These are phyloP conservation scores for Drosophila murphyi DNA, from an alignment of 1,140 invertebrate genomes.

Conservation along the genomic window DNA sequence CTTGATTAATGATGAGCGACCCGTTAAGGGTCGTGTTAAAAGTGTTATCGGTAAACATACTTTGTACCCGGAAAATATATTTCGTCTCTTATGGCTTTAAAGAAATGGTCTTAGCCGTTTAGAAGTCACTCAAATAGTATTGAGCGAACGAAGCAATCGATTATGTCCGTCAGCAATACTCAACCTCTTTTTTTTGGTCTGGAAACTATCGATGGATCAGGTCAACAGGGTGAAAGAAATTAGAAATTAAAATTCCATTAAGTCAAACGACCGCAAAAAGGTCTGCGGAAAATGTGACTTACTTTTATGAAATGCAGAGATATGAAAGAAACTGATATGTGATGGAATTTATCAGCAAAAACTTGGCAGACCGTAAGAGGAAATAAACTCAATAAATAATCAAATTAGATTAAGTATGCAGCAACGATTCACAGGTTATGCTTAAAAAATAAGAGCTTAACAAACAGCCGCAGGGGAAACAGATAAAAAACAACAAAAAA, in stretches of 20 bases:
- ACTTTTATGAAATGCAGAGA: slow-evolving; percentile 3
- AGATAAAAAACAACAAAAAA: not conserved
- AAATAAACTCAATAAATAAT: not conserved
- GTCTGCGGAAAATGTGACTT: slow-evolving; percentile 15
- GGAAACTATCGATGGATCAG: no score
- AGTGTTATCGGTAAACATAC: no score
- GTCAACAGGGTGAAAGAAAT: not conserved
- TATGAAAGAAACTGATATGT: slow-evolving; percentile 8
- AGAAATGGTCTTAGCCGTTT: no score
- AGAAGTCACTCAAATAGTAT: no score
- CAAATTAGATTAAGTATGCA: slow-evolving; percentile 16
- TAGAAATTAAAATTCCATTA: slow-evolving; percentile 77
- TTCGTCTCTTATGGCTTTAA: no score
- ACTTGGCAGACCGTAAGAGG: not conserved
- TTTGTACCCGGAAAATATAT: no score
- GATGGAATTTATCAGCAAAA: slow-evolving; percentile 19
- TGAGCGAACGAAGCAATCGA: no score
- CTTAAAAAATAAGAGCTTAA: not conserved
- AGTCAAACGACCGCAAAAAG: slow-evolving; percentile 62
- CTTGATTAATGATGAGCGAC: not conserved
- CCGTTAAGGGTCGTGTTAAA: no score
- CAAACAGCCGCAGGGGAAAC: not conserved
- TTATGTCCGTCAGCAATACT: no score
- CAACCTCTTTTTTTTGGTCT: no score
- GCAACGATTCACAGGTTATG: not conserved